phyloP scores from a whole-genome alignment of 1,140 invertebrate genomes.

The Drosophila tristis region DNA sequence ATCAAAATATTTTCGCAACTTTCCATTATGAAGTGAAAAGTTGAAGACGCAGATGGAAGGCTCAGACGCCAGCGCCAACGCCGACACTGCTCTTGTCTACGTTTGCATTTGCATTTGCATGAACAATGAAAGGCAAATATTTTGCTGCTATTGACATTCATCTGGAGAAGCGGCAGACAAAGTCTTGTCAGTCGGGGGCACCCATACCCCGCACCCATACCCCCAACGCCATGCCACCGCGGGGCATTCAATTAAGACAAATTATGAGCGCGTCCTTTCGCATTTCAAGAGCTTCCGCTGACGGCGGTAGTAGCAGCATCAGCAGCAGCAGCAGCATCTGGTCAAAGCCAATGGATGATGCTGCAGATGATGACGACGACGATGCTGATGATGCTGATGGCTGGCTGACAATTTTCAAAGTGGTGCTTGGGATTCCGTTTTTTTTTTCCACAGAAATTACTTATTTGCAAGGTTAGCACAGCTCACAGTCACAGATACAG shows the following conservation, averaged over 20 bases:
- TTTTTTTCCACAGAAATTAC: conserved; percentile 43
- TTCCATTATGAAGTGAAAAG: conserved; percentile 82
- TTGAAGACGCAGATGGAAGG: conserved; percentile 58
- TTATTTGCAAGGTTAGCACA: conserved; percentile 51
- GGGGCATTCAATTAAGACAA: conserved; percentile 78
- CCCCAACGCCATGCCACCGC: conserved; percentile 5
- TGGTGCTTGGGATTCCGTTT: conserved; percentile 48
- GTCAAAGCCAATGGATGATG: conserved; percentile 30
- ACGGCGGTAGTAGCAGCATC: neutral
- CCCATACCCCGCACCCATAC: conserved; percentile 10
- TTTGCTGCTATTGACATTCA: conserved; percentile 81
- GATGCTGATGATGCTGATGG: conserved; percentile 21
- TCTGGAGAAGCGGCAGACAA: conserved; percentile 52
- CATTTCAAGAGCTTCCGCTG: conserved; percentile 65
- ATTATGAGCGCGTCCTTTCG: conserved; percentile 72
- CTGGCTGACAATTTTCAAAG: conserved; percentile 44
- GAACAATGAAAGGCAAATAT: conserved; percentile 81
- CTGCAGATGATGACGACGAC: conserved; percentile 29
- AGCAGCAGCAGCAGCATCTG: conserved; percentile 26
- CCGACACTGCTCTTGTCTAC: conserved; percentile 40
- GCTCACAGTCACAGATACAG: conserved; percentile 34
- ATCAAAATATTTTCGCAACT: conserved; percentile 82
- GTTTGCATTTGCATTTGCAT: conserved; percentile 79
- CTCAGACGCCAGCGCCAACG: conserved; percentile 4
- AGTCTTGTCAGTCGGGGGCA: conserved; percentile 10